Base-by-base conservation (phyloP, 2,888 invertebrate species). In the Andrena haemorrhoa region DNA sequence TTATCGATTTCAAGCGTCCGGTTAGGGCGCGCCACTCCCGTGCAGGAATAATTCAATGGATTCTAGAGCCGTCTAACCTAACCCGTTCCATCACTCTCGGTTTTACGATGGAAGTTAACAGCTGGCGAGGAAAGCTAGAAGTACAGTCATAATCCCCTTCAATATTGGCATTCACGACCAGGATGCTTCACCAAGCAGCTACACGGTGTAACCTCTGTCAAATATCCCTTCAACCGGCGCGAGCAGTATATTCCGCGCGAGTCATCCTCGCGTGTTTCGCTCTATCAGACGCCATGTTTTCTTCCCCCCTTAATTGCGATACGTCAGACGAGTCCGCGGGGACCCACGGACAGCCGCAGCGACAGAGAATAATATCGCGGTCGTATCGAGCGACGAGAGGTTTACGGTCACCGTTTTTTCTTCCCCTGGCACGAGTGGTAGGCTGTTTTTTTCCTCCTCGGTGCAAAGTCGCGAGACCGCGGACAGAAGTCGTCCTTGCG, bases 1-100 rank as follows among this genome's bases (percentile, higher is more conserved):
- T 85, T 82, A 85, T 85, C 84, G 78, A 85, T 85, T 85, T 82
- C 82, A 84, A 68, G 63, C 74, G 79, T 84, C 74, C 82, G 76
- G 84, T 83, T 63, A 78, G 58, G 53, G 35, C 60, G 60, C 60
- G 75, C 82, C 82, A 75, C 82, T 78, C 65, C 69, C 56, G 73
- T 72, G 61, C 5, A 41, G 12, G 33, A 12, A 53, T 29, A 56
- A 63, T 65, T 47, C 33, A 65, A 72, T 71, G 63, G 60, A 58
- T 65, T 29, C 41, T 64, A 58, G 29, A 61, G 79, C 79, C 66
- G 70, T 63, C 60, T 53, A 60, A 63, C 61, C 64, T 41, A 63
- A 61, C 29, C 53, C 58, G 56, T 83, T 80, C 20, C 33, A 82
- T 85, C 71, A 83, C 79, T 87, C 86, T 86, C 83, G 63, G 73